Evolutionary conservation across 92 coral and sea anemone species (phyloP).

Genomic region (Actinernus sp.): DNA sequence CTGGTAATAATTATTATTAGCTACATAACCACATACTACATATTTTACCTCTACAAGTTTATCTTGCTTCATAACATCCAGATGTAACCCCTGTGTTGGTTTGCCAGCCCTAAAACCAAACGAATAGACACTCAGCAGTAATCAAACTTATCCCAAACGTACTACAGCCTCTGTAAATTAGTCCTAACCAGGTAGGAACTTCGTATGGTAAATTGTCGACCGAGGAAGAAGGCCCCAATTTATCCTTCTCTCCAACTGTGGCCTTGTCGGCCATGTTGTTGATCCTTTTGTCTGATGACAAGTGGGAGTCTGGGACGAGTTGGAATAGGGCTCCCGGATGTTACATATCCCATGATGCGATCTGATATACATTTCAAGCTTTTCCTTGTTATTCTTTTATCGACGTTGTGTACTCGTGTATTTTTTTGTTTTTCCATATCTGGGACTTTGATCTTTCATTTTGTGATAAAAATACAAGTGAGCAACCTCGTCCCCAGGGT

Average conservation of each 20-base stretch:
- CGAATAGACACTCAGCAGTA: background rate
- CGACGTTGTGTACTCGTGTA: no score
- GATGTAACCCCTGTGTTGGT: slow-evolving; percentile 93
- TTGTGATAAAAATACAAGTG: no score
- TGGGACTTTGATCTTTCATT: no score
- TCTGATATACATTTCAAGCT: no score
- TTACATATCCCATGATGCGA: no score
- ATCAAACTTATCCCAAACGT: background rate
- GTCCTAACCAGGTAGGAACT: slow-evolving; percentile 87
- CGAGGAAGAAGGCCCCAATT: slow-evolving; percentile 10
- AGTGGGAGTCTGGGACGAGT: slow-evolving; percentile 39
- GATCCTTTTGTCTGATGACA: slow-evolving; percentile 14
- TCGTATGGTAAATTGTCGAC: slow-evolving; percentile 62
- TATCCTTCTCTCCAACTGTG: background rate
- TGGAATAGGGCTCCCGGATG: background rate
- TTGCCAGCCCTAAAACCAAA: slow-evolving; percentile 86
- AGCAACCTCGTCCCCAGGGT: no score
- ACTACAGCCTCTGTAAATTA: background rate
- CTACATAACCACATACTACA: background rate
- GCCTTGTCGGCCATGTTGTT: slow-evolving; percentile 92
- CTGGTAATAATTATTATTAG: no score
- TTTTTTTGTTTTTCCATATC: no score
- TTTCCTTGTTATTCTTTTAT: no score
- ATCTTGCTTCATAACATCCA: slow-evolving; percentile 92
- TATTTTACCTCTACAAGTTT: slow-evolving; percentile 86